Evolutionary conservation across 2,888 invertebrate genomes (phyloP).

Genomic region (Ectemnius continuus): DNA sequence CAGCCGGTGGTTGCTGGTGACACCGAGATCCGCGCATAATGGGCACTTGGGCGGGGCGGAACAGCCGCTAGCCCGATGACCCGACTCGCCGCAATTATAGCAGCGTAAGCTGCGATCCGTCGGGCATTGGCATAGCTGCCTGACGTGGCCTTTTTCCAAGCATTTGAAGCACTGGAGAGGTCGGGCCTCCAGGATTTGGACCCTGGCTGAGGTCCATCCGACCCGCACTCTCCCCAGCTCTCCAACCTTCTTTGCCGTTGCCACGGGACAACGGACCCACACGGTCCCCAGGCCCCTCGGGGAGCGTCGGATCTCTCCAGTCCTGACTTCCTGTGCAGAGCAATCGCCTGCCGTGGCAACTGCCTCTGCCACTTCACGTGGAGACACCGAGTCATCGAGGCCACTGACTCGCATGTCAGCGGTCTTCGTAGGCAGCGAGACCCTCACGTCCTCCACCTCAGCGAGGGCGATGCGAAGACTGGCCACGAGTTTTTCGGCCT

Average conservation of each 20-base stretch:
- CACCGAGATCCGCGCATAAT: too few relatives aligned
- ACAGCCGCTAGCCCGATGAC: too few relatives aligned
- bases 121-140: background rate
- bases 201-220: background rate
- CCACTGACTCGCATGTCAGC: too few relatives aligned
- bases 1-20: too few relatives aligned
- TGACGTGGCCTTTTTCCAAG: background rate
- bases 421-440: too few relatives aligned
- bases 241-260: background rate
- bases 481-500: background rate
- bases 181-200: background rate
- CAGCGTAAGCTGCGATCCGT: background rate
- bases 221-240: background rate
- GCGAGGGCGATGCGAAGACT: too few relatives aligned
- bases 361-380: too few relatives aligned
- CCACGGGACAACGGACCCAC: background rate
- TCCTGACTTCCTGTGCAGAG: background rate
- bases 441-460: too few relatives aligned
- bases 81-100: too few relatives aligned
- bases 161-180: conserved; percentile 2
- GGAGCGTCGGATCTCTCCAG: background rate
- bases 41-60: too few relatives aligned
- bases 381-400: too few relatives aligned
- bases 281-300: too few relatives aligned
- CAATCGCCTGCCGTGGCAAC: background rate